These are phyloP conservation scores for Saccostrea cuccullata DNA, from an alignment of 1,140 invertebrate species.

Conservation along the genomic window DNA sequence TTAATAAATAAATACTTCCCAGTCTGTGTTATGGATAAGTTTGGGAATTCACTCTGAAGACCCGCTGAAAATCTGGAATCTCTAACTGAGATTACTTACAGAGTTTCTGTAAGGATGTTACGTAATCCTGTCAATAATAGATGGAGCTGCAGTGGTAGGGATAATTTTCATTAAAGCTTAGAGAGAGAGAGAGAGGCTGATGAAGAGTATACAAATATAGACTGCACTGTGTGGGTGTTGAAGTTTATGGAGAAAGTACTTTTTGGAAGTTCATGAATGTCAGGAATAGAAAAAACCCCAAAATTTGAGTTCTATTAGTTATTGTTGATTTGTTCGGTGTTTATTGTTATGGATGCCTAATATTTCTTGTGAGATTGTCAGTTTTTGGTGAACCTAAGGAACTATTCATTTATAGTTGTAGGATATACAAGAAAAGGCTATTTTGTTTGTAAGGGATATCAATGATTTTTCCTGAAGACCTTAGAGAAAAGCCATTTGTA, in stretches of 20 bases:
- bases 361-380: too few species aligned
- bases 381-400: too few species aligned
- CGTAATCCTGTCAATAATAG: slow-evolving; percentile 6
- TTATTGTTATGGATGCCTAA: too few species aligned
- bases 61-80: not conserved
- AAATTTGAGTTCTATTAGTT: too few species aligned
- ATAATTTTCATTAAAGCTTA: not conserved
- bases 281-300: not conserved
- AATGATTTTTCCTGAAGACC: too few species aligned
- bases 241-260: not conserved
- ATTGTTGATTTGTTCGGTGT: not conserved
- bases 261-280: not conserved
- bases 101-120: not conserved
- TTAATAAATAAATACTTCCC: not conserved
- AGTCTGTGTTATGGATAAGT: not conserved
- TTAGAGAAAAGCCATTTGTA: too few species aligned
- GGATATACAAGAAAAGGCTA: too few species aligned
- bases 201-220: not conserved
- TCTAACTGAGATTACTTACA: not conserved
- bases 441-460: too few species aligned
- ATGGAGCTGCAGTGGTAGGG: not conserved
- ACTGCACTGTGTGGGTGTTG: not conserved
- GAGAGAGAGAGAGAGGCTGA: not conserved
- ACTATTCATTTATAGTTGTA: too few species aligned
- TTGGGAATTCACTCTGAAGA: not conserved